Evolutionary conservation across 2,113 vertebrate genomes (phyloP).

Genomic region (Condylura cristata): DNA sequence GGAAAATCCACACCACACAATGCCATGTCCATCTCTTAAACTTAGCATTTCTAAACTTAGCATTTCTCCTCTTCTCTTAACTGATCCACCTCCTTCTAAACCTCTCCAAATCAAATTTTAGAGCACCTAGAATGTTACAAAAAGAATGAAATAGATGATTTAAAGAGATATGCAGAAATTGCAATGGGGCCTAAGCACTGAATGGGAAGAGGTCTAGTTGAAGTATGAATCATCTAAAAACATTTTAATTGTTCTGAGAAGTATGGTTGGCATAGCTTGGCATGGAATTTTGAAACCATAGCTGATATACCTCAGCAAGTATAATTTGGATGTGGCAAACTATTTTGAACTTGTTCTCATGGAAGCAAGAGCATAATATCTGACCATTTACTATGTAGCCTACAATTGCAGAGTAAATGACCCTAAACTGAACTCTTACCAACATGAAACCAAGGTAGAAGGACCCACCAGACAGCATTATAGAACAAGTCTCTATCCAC

Average conservation of each 20-base stretch:
- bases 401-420: no score
- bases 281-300: not conserved
- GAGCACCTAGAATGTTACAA: not conserved
- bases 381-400: no score
- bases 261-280: not conserved
- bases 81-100: not conserved
- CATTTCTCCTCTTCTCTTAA: not conserved
- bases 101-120: not conserved
- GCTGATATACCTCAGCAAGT: no score
- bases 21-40: not conserved
- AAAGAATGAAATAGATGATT: not conserved
- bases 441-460: no score
- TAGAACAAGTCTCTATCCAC: no score
- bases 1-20: fast-evolving
- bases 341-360: no score
- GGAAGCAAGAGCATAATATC: no score
- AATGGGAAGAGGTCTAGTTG: not conserved
- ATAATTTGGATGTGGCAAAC: no score
- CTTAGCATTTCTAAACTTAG: not conserved
- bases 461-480: no score
- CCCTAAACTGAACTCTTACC: no score
- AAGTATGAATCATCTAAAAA: not conserved
- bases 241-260: not conserved
- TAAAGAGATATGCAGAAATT: not conserved
- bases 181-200: not conserved